Percentiles rank a stretch among this genome's conserved stretches.
These are phyloP conservation scores for Rotaria magnacalcarata DNA, from an alignment of 2,888 invertebrate genomes.

Conservation along the genomic window DNA sequence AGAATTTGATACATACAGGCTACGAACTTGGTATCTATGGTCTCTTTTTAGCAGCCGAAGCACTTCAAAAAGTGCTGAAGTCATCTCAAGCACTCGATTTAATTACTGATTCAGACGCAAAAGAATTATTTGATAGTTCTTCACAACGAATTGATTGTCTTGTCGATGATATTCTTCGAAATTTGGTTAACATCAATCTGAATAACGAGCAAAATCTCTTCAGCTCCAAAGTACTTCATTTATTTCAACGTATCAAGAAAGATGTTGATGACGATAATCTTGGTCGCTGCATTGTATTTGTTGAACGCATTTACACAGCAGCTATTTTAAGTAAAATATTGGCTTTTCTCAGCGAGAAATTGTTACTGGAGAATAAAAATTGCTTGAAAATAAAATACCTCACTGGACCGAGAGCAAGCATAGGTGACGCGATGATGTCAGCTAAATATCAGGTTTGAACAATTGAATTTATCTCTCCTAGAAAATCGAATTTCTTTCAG, in stretches of 20 bases:
- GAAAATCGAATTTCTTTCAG: neutral
- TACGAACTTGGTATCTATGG: slow-evolving; percentile 9
- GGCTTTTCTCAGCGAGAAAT: neutral
- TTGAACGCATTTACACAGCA: neutral
- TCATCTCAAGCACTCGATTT: neutral
- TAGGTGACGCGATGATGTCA: neutral
- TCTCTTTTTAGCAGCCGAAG: neutral
- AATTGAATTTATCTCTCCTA: neutral
- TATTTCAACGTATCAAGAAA: neutral
- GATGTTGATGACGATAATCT: neutral
- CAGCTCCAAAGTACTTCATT: neutral
- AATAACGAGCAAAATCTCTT: neutral
- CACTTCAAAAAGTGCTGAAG: neutral
- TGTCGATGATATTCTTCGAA: neutral
- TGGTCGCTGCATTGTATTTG: slow-evolving; percentile 18
- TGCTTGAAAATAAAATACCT: neutral
- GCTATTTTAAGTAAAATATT: neutral
- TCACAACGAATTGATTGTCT: neutral
- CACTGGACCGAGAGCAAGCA: neutral
- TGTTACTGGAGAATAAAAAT: no score
- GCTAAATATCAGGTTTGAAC: neutral
- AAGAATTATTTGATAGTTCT: neutral
- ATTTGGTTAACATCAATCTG: neutral
- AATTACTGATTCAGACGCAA: neutral
- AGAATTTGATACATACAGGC: neutral